phyloP scores from a whole-genome alignment of 2,888 invertebrate species.

The Pasiphila rectangulata region DNA sequence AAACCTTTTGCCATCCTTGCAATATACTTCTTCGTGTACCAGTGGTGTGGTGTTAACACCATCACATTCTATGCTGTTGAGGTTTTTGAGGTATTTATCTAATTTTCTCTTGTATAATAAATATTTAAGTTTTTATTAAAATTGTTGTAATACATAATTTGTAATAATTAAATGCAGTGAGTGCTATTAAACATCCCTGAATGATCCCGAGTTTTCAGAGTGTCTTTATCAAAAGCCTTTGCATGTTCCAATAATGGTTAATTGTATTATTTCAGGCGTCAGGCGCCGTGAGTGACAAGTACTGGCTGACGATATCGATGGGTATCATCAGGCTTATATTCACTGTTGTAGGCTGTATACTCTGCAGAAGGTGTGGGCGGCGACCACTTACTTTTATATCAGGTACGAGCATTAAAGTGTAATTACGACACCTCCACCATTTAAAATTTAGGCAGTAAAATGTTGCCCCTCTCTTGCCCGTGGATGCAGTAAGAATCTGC shows the following conservation, averaged over 20 bases:
- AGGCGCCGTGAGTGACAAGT: slow-evolving; percentile 79
- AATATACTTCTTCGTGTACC: slow-evolving; percentile 85
- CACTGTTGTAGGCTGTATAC: slow-evolving; percentile 82
- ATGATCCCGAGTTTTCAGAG: background rate
- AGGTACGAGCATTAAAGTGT: slow-evolving; percentile 51
- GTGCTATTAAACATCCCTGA: slow-evolving; percentile 4
- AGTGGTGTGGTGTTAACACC: slow-evolving; percentile 86
- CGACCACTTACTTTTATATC: slow-evolving; percentile 84
- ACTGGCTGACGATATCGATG: slow-evolving; percentile 81
- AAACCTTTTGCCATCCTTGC: slow-evolving; percentile 83
- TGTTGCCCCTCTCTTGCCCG: too few relatives aligned
- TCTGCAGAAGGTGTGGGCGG: slow-evolving; percentile 82
- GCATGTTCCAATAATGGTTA: background rate
- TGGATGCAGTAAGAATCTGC: too few relatives aligned
- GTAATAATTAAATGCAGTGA: background rate
- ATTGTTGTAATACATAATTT: too few relatives aligned
- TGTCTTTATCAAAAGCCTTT: slow-evolving; percentile 3
- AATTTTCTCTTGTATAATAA: background rate
- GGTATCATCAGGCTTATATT: slow-evolving; percentile 82
- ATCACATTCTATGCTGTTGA: slow-evolving; percentile 86
- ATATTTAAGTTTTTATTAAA: too few relatives aligned
- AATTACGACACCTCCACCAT: too few relatives aligned
- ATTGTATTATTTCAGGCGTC: slow-evolving; percentile 64
- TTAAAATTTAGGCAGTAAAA: too few relatives aligned
- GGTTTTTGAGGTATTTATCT: slow-evolving; percentile 80